Evolutionary conservation across 1,140 invertebrate species (phyloP), one percentile per base, ranked within the genome.

Genomic region (Notospermus geniculatus): DNA sequence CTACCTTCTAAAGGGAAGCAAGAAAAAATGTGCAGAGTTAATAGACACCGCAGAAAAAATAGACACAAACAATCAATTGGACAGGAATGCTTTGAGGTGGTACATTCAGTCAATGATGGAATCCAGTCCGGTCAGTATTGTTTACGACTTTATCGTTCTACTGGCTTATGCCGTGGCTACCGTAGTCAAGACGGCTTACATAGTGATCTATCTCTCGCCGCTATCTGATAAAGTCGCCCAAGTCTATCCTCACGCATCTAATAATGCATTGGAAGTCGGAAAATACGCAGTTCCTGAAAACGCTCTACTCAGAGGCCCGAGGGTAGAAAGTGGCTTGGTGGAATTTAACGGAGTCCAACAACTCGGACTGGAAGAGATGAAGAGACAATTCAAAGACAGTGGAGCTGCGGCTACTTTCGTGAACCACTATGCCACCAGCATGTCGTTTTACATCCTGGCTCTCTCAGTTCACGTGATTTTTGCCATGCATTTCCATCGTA

Each of bases 91-190:
- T n/a, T 5, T 50, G 9, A 5, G 46, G 9, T 50, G 46, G 46
- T 50, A 50, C 25, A 50, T 50, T 7, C 46, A 50, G 25, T 50
- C 46, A n/a, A 5, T 50, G n/a, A 50, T 50, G 46, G 46, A 50
- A 50, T 9, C 46, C 5, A 50, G 46, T 9, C 46, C 46, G n/a
- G n/a, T n/a, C 4, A 23, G 19, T 23, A 4, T 50, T 9, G 4
- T 50, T 4, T 5, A 5, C 5, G 46, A 50, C n/a, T 23, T 50
- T 9, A 4, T 50, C 4, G 4, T 5, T 50, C 46, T 50, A 27
- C n/a, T 50, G 25, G 4, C n/a, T n/a, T 50, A 50, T n/a, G 4
- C n/a, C 9, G 25, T n/a, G 25, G n/a, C 19, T 7, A 7, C 46
- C 4, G 4, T 50, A 5, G 46, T 50, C 5, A 50, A 50, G n/a